Base-by-base conservation (phyloP, 2,797 vertebrate genomes). In the Balearica regulorum region DNA sequence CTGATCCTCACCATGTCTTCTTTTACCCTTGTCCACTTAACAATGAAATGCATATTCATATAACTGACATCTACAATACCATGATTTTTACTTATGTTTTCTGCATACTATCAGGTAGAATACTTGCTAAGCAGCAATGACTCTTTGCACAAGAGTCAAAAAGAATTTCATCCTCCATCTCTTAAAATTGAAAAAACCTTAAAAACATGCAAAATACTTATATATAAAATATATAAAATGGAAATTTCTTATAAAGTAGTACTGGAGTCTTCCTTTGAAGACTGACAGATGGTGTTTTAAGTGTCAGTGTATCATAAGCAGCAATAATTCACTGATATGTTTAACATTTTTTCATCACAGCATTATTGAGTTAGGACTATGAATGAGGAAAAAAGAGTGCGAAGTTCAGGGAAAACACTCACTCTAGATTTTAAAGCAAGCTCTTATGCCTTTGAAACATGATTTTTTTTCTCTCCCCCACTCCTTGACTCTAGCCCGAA, bases 401-500 rank as follows among this genome's bases (percentile, higher is more conserved):
- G 49, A 66, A 43, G 1, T 28, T 86, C 31, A 75, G 22, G 58
- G 55, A 54, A 83, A 81, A 29, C 15, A 54, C 69, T 75, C 41
- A 31, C 13, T 77, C n/a, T 8, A 54, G 39, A 73, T 41, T 49
- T 86, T 46, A 21, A 87, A 51, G 14, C 25, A 83, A 77, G 21
- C 7, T 81, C n/a, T 84, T 37, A 29, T 4, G 41, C 6, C 33
- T 91, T 25, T 43, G 51, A 83, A 81, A 78, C 11, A 33, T 3
- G 9, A 62, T 39, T 75, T 48, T n/a, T 69, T 18, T 54, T 39
- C 19, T 4, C 8, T 26, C 24, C 48, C 20, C 25, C 1, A 4
- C 6, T 64, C 21, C 43, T 7, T 0, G 0, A 24, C 10, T 33
- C 55, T n/a, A 80, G 82, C 26, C n/a, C 49, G 35, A 62, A 92